Base-by-base conservation (phyloP, 2,888 invertebrate species). In the Tiliacea citrago region DNA sequence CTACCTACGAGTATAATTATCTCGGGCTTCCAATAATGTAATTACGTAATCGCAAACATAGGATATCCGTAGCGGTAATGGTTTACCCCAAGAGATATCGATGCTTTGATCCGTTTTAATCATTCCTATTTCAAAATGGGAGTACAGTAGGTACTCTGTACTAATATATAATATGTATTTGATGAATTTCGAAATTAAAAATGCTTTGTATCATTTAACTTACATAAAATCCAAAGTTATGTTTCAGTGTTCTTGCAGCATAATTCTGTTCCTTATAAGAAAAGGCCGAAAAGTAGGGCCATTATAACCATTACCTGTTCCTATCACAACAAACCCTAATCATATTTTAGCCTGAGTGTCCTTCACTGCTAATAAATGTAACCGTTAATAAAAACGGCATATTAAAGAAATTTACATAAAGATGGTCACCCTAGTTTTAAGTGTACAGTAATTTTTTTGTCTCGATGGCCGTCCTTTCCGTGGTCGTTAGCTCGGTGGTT, bases 371-470 rank as follows among this genome's bases (percentile, higher is more conserved):
- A 76, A 70, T 80, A 77, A 82, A 76, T 68, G 45, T 62, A 53
- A 71, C 65, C 68, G 63, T 69, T 60, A 68, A 74, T 75, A 47
- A 75, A 82, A 81, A 69, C 58, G 35, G 62, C 42, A 29, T 73
- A 68, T 67, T 72, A 66, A 39, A 51, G 45, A 65, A 70, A 75
- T 72, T 83, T 74, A 71, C 72, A 70, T 70, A 77, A 51, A n/a
- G 39, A 76, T 85, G 80, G 81, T 74, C 73, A 80, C 76, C 72
- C 80, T 83, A 76, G 68, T 75, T 75, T 73, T 79, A 73, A 77
- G 80, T 79, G 79, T 75, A 81, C 71, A 53, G 80, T 81, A 86
- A 88, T 88, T 85, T 81, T 78, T 88, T 88, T 79, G 83, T 86
- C 76, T 84, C 84, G 76, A 86, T 83, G 79, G 83, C 82, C 69